Evolutionary conservation across 1,140 invertebrate genomes (phyloP).

Genomic region (Stegodyphus mimosarum): DNA sequence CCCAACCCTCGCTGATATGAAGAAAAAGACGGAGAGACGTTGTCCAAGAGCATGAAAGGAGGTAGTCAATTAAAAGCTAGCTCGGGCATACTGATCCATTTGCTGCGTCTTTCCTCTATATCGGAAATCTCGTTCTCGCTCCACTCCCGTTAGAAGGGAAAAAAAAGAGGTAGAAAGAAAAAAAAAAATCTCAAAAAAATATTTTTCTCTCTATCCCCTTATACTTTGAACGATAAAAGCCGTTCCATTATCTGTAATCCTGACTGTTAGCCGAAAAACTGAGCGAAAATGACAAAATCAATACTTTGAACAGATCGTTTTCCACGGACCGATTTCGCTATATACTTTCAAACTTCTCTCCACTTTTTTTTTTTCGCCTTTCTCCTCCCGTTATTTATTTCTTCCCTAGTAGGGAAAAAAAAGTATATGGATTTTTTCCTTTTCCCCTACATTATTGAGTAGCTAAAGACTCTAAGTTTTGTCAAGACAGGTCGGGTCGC

Average conservation of each 20-base stretch:
- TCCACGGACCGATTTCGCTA: constrained; percentile 49
- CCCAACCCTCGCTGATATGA: not conserved
- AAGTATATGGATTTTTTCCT: not conserved
- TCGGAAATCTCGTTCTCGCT: constrained; percentile 54
- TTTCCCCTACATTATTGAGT: constrained; percentile 56
- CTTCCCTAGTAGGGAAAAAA: not conserved
- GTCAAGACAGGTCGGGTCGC: constrained; percentile 48
- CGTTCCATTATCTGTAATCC: constrained; percentile 58
- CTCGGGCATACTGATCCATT: constrained; percentile 24
- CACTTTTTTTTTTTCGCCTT: constrained; percentile 7
- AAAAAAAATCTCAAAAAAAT: not conserved
- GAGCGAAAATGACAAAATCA: constrained; percentile 58
- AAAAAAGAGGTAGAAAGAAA: constrained; percentile 9
- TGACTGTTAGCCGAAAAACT: constrained; percentile 57
- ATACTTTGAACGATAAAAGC: constrained; percentile 58
- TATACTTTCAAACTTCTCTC: constrained; percentile 44
- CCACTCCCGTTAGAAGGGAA: not conserved
- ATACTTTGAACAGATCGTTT: not conserved
- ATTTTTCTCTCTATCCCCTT: constrained; percentile 25
- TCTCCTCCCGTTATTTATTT: constrained; percentile 42
- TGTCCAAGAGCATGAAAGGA: constrained; percentile 11
- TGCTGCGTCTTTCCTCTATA: constrained; percentile 17
- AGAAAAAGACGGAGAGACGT: constrained; percentile 11
- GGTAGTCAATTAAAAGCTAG: constrained; percentile 56
- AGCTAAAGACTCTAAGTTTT: constrained; percentile 55